Evolutionary conservation across 2,113 vertebrate species (phyloP).

Genomic region (Lampris megalopsis): DNA sequence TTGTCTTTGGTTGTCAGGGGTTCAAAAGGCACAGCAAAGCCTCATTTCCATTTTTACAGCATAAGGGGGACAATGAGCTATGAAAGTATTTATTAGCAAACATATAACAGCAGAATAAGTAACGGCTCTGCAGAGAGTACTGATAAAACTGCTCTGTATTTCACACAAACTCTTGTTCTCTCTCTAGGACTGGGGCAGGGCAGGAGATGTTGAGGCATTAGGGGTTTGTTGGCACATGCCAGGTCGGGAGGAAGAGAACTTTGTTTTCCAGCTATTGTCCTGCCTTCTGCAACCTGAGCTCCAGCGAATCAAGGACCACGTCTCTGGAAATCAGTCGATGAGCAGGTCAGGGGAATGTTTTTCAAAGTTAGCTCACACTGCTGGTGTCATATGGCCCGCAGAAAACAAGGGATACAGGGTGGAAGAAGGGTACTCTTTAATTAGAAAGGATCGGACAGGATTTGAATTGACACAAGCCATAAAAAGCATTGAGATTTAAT

Average conservation of each 20-base stretch:
- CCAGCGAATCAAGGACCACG: slow-evolving; percentile 84
- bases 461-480: not conserved
- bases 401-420: not conserved
- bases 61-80: not conserved
- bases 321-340: slow-evolving; percentile 89
- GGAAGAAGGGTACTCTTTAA: too few relatives aligned
- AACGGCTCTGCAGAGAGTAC: not conserved
- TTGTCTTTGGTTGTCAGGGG: not conserved
- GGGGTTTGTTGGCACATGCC: slow-evolving; percentile 95
- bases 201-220: slow-evolving; percentile 90
- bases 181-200: slow-evolving; percentile 94
- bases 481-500: slow-evolving; percentile 2
- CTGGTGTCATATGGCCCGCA: not conserved
- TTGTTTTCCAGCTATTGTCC: slow-evolving; percentile 91
- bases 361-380: not conserved
- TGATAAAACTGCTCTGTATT: not conserved
- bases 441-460: too few relatives aligned
- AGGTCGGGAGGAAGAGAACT: slow-evolving; percentile 86
- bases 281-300: slow-evolving; percentile 93
- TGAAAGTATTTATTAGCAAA: slow-evolving; percentile 14
- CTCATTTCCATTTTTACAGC: slow-evolving; percentile 15
- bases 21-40: slow-evolving; percentile 26
- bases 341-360: slow-evolving; percentile 82
- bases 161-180: not conserved
- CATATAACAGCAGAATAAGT: not conserved